Base-by-base conservation (phyloP, 1,140 invertebrate species). In the Polypedilum pembai region DNA sequence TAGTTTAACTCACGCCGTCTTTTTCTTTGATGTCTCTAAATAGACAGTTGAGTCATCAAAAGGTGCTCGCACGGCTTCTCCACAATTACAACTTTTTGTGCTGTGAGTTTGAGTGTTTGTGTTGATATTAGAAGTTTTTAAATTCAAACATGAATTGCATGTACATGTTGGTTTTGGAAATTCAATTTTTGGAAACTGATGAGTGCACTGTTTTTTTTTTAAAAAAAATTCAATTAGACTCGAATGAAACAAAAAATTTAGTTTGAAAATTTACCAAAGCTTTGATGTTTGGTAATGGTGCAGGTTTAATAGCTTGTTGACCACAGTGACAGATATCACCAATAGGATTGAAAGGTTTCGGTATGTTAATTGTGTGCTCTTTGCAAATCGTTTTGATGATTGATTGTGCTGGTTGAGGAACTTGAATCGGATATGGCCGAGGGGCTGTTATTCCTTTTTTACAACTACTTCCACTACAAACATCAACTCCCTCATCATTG, bases 401-500 rank as follows among this genome's bases (percentile, higher is more conserved):
- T 20, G 65, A 18, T 0, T 69, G 17, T 69, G 17, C 0, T 20
- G 20, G 8, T 1, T 7, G 3, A 10, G 65, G 65, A 10, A 3
- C 18, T 20, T 69, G 17, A 69, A 69, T 8, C 20, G 65, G 65
- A 69, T 69, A 18, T 8, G 65, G 65, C 1, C 17, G 15, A 18
- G 20, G 17, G 2, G 65, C 65, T 20, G 65, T 69, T 1, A 20
- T 18, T 21, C 18, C 18, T 69, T 8, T 69, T 20, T n/a, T n/a
- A 7, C 17, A 10, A 69, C 18, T 69, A 7, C 65, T 4, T 20
- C n/a, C 18, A 8, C 5, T 69, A 18, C 65, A 69, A 18, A 69
- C 65, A 69, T 69, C 65, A 20, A 69, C 65, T 5, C 17, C 65
- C 3, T 69, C 65, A 69, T 69, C 18, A 20, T 69, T 69, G 17